These are phyloP conservation scores for Molanna angustata DNA, from an alignment of 2,888 invertebrate genomes.

Conservation along the genomic window DNA sequence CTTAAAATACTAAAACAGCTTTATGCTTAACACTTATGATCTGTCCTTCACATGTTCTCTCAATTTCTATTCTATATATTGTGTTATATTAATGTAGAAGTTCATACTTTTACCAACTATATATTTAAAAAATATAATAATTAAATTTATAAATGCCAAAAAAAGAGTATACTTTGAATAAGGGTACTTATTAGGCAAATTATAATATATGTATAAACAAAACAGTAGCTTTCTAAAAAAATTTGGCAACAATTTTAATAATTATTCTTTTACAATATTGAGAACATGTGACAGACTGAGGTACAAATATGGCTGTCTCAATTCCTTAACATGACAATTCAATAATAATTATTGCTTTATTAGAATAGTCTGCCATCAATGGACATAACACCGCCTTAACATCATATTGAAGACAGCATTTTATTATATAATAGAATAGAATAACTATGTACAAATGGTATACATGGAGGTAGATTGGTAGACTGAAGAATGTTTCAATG, in stretches of 20 bases:
- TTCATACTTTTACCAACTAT: too few relatives aligned
- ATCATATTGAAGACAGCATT: constrained; percentile 1
- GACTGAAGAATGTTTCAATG: too few relatives aligned
- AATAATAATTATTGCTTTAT: constrained; percentile 19
- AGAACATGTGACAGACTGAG: constrained; percentile 10
- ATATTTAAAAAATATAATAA: too few relatives aligned
- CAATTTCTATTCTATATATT: too few relatives aligned
- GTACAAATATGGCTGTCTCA: constrained; percentile 17
- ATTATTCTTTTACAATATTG: too few relatives aligned
- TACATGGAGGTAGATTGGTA: constrained; percentile 21
- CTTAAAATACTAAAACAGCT: constrained; percentile 6
- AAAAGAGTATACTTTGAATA: too few relatives aligned
- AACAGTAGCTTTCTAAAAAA: too few relatives aligned
- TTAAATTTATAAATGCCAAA: too few relatives aligned
- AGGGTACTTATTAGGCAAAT: too few relatives aligned
- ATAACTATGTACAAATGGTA: constrained; percentile 32
- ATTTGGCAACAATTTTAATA: neutral
- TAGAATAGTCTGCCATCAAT: constrained; percentile 12
- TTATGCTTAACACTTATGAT: neutral
- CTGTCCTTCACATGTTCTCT: neutral
- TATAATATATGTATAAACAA: too few relatives aligned
- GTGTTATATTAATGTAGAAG: too few relatives aligned
- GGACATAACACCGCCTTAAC: neutral
- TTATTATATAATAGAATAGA: constrained; percentile 7
- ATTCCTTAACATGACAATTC: constrained; percentile 6